phyloP scores from a whole-genome alignment of 2,888 invertebrate genomes.

The Lasioglossum pauxillum region DNA sequence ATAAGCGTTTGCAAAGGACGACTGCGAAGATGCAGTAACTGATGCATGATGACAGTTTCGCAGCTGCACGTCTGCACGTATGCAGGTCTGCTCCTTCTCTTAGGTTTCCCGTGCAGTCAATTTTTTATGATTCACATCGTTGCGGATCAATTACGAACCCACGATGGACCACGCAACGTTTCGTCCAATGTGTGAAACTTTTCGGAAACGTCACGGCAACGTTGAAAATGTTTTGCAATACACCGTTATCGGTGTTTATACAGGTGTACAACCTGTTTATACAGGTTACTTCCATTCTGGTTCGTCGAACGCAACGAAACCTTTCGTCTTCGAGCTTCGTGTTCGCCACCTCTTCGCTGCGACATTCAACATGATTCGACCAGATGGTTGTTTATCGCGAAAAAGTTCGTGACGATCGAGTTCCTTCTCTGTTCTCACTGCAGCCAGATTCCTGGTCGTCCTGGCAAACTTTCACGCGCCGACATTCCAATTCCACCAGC shows the following conservation, averaged over 20 bases:
- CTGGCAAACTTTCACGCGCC: conserved; percentile 5
- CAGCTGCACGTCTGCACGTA: neutral
- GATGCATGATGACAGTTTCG: conserved; percentile 67
- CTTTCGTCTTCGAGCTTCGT: neutral
- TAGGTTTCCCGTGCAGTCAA: conserved; percentile 10
- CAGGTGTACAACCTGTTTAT: no score
- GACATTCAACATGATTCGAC: conserved; percentile 9
- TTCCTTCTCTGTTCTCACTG: neutral
- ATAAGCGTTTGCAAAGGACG: conserved; percentile 79
- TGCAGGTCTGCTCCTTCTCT: conserved; percentile 5
- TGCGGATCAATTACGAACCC: neutral
- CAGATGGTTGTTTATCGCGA: conserved; percentile 32
- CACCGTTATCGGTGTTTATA: no score
- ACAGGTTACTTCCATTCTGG: conserved; percentile 65
- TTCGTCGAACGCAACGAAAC: neutral
- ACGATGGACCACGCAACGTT: neutral
- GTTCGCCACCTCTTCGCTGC: neutral
- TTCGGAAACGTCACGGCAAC: neutral
- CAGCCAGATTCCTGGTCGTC: neutral
- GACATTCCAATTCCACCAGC: neutral
- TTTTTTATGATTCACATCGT: conserved; percentile 33
- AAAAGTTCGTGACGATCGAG: conserved; percentile 4
- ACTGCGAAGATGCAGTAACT: conserved; percentile 78
- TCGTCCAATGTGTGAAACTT: neutral
- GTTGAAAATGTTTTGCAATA: neutral